A percentile compares a stretch with the other conserved stretches of the same genome.
Conservation (phyloP, 2,113 vertebrate genomes). For the Sceloporus undulatus region DNA sequence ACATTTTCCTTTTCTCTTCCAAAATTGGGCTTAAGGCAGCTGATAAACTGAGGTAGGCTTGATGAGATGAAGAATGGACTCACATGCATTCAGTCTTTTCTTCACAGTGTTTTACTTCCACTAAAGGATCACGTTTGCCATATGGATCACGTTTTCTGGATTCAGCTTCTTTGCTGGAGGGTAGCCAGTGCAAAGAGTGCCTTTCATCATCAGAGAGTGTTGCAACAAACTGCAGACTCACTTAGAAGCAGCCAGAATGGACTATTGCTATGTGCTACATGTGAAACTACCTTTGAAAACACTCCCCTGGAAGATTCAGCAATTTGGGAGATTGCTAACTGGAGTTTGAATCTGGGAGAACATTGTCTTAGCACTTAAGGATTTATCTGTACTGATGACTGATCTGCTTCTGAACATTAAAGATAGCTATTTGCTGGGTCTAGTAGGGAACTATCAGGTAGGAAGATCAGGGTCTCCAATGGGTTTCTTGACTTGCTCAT, state of each 20-base stretch:
- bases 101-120: no score
- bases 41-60: no score
- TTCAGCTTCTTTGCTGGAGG: neutral
- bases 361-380: neutral
- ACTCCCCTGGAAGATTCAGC: neutral
- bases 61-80: no score
- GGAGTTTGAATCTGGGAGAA: neutral
- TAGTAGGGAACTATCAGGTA: constrained; percentile 39
- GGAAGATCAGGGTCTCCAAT: constrained; percentile 58
- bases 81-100: no score
- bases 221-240: neutral
- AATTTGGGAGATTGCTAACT: neutral
- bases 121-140: no score
- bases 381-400: neutral
- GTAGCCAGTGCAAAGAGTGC: neutral
- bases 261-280: neutral
- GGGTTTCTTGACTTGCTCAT: constrained; percentile 42
- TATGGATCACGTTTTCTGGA: no score
- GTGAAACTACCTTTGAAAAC: neutral
- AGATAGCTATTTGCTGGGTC: neutral
- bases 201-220: neutral
- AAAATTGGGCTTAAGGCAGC: no score
- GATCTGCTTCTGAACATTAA: neutral
- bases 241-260: no score
- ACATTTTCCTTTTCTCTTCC: no score